Percentiles rank a stretch among this genome's conserved stretches.
Conservation (phyloP, 2,113 vertebrate genomes). For the Peromyscus polionotus region DNA sequence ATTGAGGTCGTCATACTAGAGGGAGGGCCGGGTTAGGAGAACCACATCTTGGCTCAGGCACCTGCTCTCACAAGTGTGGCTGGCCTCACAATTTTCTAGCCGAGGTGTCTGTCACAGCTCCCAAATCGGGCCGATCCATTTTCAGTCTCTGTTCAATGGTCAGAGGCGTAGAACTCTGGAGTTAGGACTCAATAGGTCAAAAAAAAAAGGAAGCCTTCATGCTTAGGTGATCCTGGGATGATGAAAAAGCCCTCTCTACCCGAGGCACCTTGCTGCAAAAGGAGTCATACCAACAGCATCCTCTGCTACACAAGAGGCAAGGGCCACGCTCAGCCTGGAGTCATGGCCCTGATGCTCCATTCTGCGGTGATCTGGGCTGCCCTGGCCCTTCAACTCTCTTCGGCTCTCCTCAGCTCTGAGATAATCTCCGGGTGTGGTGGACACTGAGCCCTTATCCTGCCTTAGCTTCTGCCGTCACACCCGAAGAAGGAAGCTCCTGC, state of each 20-base stretch:
- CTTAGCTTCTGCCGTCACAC: not conserved
- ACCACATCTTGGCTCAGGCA: not conserved
- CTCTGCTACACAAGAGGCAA: not conserved
- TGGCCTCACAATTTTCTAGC: constrained; percentile 11
- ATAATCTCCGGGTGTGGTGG: constrained; percentile 8
- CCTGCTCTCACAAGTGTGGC: not conserved
- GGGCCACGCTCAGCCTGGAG: not conserved
- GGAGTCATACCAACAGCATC: not conserved
- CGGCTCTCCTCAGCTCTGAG: not conserved
- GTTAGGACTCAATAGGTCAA: not conserved
- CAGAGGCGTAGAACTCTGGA: not conserved
- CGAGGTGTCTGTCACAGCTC: not conserved
- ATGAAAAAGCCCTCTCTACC: not conserved
- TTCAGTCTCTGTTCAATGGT: not conserved
- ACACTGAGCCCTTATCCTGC: constrained; percentile 23
- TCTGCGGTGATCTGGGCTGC: not conserved
- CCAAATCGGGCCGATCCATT: not conserved
- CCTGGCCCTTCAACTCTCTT: not conserved
- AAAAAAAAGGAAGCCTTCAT: not conserved
- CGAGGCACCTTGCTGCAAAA: not conserved
- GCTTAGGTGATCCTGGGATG: not conserved
- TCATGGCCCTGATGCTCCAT: not conserved
- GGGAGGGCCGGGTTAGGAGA: not conserved
- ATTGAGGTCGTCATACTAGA: not conserved
- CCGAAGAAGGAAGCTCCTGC: constrained; percentile 42